Percentiles rank a stretch among this genome's conserved stretches.
These are phyloP conservation scores for zebrafish (Danio rerio) DNA, from an alignment of 2,113 vertebrate genomes.

Conservation along the genomic window DNA sequence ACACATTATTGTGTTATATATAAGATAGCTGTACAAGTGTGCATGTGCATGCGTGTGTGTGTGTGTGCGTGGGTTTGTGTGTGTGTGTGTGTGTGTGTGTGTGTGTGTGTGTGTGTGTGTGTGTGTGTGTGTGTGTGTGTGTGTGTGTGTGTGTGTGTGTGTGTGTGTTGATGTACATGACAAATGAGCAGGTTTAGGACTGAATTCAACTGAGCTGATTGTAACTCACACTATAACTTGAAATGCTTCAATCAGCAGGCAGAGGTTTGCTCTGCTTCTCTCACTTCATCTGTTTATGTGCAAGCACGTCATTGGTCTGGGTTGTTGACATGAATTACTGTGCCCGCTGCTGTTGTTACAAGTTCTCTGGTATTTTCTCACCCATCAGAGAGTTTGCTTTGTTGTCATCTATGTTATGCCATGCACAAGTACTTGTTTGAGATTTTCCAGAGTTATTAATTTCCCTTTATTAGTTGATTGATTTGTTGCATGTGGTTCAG, in stretches of 20 bases:
- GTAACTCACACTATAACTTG: no score
- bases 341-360: slow-evolving; percentile 42
- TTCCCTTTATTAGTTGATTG: not conserved
- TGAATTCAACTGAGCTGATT: no score
- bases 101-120: no score
- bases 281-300: slow-evolving; percentile 26
- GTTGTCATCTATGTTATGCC: no score
- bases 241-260: slow-evolving; percentile 68
- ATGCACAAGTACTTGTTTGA: slow-evolving; percentile 2
- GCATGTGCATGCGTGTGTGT: slow-evolving; percentile 45
- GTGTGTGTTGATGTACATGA: not conserved
- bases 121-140: no score
- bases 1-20: no score
- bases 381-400: slow-evolving; percentile 9
- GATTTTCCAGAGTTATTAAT: not conserved
- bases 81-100: no score
- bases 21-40: no score
- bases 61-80: slow-evolving; percentile 48
- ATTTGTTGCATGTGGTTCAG: not conserved
- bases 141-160: no score
- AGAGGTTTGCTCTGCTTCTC: slow-evolving; percentile 5
- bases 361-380: slow-evolving; percentile 46
- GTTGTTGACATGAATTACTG: slow-evolving; percentile 45
- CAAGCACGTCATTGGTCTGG: slow-evolving; percentile 26
- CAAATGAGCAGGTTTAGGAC: slow-evolving; percentile 14